Base-by-base conservation (phyloP, 2,797 vertebrate species). In the Lacerta viridis region DNA sequence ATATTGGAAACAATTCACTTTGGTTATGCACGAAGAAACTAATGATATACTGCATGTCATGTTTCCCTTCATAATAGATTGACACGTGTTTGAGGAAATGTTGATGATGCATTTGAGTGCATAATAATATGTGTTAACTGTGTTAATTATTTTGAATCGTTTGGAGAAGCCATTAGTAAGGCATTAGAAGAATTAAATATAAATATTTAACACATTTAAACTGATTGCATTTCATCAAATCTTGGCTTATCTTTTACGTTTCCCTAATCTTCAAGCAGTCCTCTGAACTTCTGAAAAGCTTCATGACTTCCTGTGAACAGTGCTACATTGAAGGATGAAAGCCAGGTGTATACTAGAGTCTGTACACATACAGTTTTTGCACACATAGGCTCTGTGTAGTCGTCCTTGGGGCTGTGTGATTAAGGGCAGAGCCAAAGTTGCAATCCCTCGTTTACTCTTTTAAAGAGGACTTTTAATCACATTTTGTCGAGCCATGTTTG, bases 141-240 rank as follows among this genome's bases (percentile, higher is more conserved):
- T 95, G 89, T 93, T 96, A 95, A 96, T 96, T 96, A 95, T 94
- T 96, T 96, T 95, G 90, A 92, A 83, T 95, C 81, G 84, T 91
- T 93, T 90, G 71, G 83, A 87, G 25, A 80, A 90, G 83, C 91
- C 89, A 80, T 93, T 95, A 94, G 92, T 92, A 95, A 90, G 88
- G 90, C 93, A 95, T 46, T 90, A 92, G 84, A 94, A 94, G 94
- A 94, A 95, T 95, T 94, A 95, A 94, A 93, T 95, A 91, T 85
- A 89, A 94, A 23, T 94, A 93, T 94, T 95, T 94, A 93, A 91
- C 93, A 87, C 92, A 94, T 88, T 88, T 79, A 92, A 84, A 7
- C 85, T 86, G 88, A 91, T 89, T 94, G 88, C 80, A 81, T 94
- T 92, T 76, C 88, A 66, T 5, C 66, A 90, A 4, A 27, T 94